Base-by-base conservation (phyloP, 1,140 invertebrate genomes). In the Drosophila jambulina region DNA sequence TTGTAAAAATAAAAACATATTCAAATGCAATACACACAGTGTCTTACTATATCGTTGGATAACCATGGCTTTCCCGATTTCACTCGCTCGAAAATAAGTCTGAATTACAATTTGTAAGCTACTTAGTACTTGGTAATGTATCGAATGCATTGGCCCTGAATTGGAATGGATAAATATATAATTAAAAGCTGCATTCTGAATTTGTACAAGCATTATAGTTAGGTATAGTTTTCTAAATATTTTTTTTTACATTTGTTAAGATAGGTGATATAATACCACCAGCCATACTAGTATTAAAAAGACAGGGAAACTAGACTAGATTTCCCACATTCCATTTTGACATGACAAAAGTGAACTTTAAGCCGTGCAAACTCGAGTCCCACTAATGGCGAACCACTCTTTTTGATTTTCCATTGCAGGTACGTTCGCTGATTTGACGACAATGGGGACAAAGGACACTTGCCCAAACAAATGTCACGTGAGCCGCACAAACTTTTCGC, bases 391-490 rank as follows among this genome's bases (percentile, higher is more conserved):
- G 17, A 42, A 19, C 15, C 34, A 19, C 21, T 19, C 34, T 29
- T 38, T 38, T 21, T 46, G 57, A 67, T 81, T 81, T 54, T 70
- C 32, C 64, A 65, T 85, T 85, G 59, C 82, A 86, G 82, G 78
- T 86, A 86, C 75, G 78, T 86, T 75, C 53, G 74, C 74, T 81
- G 78, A 78, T 75, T 78, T 69, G 74, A 63, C 61, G 65, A 62
- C 61, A 76, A 64, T 51, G 61, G 53, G 51, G 40, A 36, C n/a
- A 67, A 49, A 77, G 72, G 74, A 71, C 62, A 69, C 75, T 69
- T 69, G 82, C 78, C 82, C 86, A 82, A 85, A 82, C 75, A 86
- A 86, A 86, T 86, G 75, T 82, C 82, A 86, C 82, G 82, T 86
- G 79, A 86, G 82, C 78, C 65, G 57, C 57, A 79, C 42, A 78